Percentiles rank a stretch among this genome's conserved stretches.
phyloP scores from a whole-genome alignment of 2,113 vertebrate genomes.

The Raja brachyura region DNA sequence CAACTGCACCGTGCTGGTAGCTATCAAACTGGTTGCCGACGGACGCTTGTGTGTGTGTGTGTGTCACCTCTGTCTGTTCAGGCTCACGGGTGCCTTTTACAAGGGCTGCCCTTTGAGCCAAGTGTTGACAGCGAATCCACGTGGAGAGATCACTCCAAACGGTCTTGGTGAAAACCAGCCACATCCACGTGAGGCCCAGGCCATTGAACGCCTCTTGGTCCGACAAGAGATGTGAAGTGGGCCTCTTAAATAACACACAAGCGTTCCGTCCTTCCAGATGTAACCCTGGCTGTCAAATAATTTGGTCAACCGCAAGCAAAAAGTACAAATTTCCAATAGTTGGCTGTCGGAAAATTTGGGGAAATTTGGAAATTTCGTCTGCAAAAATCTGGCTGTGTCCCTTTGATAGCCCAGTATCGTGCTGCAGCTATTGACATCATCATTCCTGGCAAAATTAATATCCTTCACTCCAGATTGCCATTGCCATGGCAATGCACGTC shows the following conservation, averaged over 20 bases:
- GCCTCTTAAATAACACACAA: neutral
- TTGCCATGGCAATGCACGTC: neutral
- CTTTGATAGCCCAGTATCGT: neutral
- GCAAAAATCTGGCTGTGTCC: too few relatives aligned
- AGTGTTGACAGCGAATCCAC: neutral
- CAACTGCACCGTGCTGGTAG: neutral
- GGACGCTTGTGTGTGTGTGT: too few relatives aligned
- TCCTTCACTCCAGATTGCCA: neutral
- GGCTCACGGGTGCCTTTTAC: neutral
- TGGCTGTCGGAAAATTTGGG: too few relatives aligned
- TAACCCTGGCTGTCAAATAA: neutral
- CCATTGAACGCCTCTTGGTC: neutral
- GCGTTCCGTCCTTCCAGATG: neutral
- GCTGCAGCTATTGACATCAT: neutral
- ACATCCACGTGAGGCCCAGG: neutral
- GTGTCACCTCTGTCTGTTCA: neutral
- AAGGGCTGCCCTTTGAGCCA: neutral
- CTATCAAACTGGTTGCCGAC: neutral
- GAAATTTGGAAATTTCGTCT: neutral
- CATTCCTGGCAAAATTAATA: neutral
- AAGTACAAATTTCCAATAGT: neutral
- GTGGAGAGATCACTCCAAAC: neutral
- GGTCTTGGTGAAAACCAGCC: neutral
- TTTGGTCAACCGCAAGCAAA: neutral
- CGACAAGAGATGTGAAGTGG: neutral